Conservation (phyloP, 2,888 invertebrate species). For the Drosophila kokeensis region DNA sequence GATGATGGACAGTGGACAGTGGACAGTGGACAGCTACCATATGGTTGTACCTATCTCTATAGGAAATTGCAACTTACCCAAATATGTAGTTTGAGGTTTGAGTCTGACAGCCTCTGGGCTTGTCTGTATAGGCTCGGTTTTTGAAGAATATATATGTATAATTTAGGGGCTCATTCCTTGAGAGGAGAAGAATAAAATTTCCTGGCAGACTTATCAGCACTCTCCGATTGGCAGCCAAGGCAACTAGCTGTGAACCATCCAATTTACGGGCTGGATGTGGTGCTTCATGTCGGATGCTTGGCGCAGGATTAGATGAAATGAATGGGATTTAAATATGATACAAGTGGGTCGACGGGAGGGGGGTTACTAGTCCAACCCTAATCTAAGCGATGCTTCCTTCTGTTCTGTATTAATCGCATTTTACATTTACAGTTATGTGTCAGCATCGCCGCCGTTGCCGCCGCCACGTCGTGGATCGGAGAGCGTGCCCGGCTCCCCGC, state of each 20-base stretch:
- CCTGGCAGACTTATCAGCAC: neutral
- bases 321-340: neutral
- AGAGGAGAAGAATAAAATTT: neutral
- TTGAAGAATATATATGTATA: neutral
- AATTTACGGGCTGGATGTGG: too few relatives aligned
- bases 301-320: neutral
- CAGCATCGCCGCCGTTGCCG: constrained; percentile 85
- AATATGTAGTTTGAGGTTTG: neutral
- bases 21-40: too few relatives aligned
- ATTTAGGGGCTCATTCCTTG: neutral
- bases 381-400: neutral
- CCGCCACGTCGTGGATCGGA: constrained; percentile 88
- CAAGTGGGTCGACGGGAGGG: neutral
- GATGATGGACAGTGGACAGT: neutral
- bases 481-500: constrained; percentile 90
- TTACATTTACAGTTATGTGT: constrained; percentile 83
- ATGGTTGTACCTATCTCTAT: neutral
- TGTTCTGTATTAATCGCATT: constrained; percentile 1
- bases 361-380: neutral
- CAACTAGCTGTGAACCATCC: neutral
- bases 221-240: neutral
- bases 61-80: neutral
- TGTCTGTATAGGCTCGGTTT: neutral
- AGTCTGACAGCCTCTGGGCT: neutral
- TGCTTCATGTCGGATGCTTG: neutral